Evolutionary conservation across 1,140 invertebrate genomes (phyloP), one percentile per base, ranked within the genome.

Genomic region (Copidosoma floridanum): DNA sequence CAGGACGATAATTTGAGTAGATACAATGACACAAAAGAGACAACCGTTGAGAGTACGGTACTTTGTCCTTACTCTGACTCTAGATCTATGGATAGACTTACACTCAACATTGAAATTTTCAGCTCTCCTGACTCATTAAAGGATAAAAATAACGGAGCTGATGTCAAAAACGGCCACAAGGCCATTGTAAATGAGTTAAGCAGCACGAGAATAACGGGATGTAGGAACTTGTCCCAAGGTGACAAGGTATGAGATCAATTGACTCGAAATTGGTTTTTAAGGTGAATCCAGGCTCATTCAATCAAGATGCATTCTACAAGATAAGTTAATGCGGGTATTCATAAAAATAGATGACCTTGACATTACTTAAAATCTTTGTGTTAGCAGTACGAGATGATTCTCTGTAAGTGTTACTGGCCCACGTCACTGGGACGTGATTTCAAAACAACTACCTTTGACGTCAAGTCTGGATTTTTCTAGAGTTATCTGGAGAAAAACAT

Each of bases 231-330:
- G 68, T 74, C 12, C 59, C 72, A n/a, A n/a, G n/a, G n/a, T n/a
- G n/a, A n/a, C n/a, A 1, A 58, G 53, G 26, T 64, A 72, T 52
- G 58, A 59, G 6, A 62, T 50, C 66, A 20, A 68, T 81, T 12
- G 64, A 76, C 47, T 72, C 68, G 24, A 74, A 72, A 41, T 82
- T 76, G 80, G 75, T 82, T 7, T 80, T 75, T 52, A 75, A 69
- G 37, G 50, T 63, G 5, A 14, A 59, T 1, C 23, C 26, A 2
- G 61, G 64, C 14, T 56, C 59, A 29, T 46, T 60, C 12, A 51
- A 64, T 16, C 23, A 56, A 12, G 21, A 62, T 14, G 50, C 24
- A 3, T 8, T 57, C n/a, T 69, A 46, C 18, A 76, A 75, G 59
- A 68, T 70, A 14, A 29, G 72, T 0, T 57, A 72, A 11, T 70